phyloP scores from a whole-genome alignment of 2,888 invertebrate species.

The Stegana nigrithorax region DNA sequence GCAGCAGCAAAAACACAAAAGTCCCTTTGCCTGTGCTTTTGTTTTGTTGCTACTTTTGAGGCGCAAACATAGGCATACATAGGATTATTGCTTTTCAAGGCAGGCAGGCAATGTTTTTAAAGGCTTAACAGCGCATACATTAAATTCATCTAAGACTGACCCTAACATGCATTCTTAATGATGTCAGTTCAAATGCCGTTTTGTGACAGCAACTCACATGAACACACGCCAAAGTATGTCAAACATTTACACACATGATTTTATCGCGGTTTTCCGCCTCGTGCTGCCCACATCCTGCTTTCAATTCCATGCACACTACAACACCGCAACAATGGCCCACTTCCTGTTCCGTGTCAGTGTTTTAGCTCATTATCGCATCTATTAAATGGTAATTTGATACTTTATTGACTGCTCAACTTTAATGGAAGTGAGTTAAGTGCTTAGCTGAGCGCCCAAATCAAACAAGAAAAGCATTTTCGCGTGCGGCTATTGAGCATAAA shows the following conservation, averaged over 20 bases:
- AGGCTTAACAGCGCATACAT: no score
- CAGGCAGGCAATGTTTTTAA: no score
- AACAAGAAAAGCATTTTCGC: constrained; percentile 9
- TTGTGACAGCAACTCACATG: no score
- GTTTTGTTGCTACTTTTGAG: not conserved
- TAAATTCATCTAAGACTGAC: not conserved
- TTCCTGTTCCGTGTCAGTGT: not conserved
- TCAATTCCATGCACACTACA: no score
- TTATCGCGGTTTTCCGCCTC: no score
- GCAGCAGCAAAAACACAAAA: not conserved
- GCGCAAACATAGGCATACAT: no score
- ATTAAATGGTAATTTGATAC: constrained; percentile 49
- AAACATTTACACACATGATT: no score
- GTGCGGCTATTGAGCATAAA: constrained; percentile 22
- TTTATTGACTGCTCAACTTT: constrained; percentile 34
- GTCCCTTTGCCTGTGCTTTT: not conserved
- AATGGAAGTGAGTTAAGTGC: not conserved
- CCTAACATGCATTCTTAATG: no score
- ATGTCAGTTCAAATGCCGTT: no score
- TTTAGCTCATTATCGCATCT: constrained; percentile 40
- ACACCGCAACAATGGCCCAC: no score
- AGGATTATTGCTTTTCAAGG: no score
- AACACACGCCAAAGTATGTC: constrained; percentile 27
- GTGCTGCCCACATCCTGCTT: no score
- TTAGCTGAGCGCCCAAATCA: not conserved